Percentiles rank a stretch among this genome's conserved stretches.
phyloP scores from a whole-genome alignment of 2,113 vertebrate species.

The Microtus richardsoni region DNA sequence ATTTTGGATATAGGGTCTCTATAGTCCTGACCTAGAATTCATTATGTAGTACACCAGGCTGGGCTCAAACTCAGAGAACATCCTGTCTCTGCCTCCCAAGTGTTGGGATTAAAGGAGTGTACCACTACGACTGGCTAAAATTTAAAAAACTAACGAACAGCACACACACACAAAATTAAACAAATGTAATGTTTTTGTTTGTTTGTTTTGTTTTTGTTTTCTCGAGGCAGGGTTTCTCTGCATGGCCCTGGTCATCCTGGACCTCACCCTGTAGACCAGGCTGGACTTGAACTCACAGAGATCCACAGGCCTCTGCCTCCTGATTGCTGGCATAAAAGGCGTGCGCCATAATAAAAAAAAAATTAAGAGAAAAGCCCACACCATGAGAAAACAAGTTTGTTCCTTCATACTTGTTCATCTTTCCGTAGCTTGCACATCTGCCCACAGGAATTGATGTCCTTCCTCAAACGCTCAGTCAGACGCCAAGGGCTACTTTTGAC shows the following conservation, averaged over 20 bases:
- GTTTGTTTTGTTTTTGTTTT: background rate
- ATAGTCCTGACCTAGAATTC: background rate
- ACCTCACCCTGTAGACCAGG: no score
- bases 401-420: background rate
- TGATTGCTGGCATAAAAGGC: background rate
- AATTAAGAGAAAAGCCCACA: background rate
- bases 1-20: background rate
- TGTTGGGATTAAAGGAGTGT: background rate
- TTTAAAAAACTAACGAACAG: no score
- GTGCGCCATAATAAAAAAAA: background rate
- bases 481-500: background rate
- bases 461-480: background rate
- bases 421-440: background rate
- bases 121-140: background rate
- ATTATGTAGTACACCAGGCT: background rate
- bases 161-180: no score
- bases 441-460: background rate
- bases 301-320: background rate
- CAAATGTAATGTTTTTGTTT: no score
- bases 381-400: background rate
- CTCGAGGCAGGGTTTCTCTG: background rate
- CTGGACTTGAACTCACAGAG: no score
- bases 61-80: background rate
- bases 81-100: background rate
- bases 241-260: no score